These are phyloP conservation scores for Stegastes partitus DNA, from an alignment of 2,113 vertebrate genomes.

Conservation along the genomic window DNA sequence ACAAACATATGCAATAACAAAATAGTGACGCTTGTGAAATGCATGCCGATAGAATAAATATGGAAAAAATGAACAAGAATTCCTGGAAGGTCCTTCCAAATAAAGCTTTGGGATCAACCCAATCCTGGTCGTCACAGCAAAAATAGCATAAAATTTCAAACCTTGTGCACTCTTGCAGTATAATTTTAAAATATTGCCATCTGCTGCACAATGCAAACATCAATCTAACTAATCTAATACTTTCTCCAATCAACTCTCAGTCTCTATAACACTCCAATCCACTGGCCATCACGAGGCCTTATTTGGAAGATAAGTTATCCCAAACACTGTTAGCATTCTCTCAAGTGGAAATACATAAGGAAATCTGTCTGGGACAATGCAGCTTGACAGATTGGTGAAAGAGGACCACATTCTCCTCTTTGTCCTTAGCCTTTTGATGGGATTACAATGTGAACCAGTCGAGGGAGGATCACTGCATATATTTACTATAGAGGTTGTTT, in stretches of 20 bases:
- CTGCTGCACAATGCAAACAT: conserved; percentile 12
- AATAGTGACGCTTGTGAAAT: too few species aligned
- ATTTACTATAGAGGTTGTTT: conserved; percentile 66
- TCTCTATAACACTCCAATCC: conserved; percentile 9
- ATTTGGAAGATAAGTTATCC: conserved; percentile 31
- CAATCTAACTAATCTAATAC: neutral
- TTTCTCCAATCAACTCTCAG: neutral
- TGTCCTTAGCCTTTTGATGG: conserved; percentile 55
- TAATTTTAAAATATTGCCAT: conserved; percentile 31
- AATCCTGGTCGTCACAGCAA: neutral
- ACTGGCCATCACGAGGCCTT: neutral
- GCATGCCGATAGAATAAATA: too few species aligned
- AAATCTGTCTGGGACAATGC: conserved; percentile 26
- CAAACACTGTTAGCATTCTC: conserved; percentile 25
- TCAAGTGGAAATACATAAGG: conserved; percentile 63
- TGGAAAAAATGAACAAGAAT: too few species aligned
- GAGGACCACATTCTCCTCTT: conserved; percentile 54
- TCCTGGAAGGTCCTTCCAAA: too few species aligned
- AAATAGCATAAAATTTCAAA: neutral
- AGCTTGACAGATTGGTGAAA: conserved; percentile 40
- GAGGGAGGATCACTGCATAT: conserved; percentile 61
- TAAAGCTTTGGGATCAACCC: too few species aligned
- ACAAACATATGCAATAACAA: too few species aligned
- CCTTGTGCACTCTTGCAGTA: conserved; percentile 3
- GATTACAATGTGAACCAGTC: conserved; percentile 54